Evolutionary conservation across 2,797 vertebrate species (phyloP).

Genomic region (Hemibagrus guttatus): DNA sequence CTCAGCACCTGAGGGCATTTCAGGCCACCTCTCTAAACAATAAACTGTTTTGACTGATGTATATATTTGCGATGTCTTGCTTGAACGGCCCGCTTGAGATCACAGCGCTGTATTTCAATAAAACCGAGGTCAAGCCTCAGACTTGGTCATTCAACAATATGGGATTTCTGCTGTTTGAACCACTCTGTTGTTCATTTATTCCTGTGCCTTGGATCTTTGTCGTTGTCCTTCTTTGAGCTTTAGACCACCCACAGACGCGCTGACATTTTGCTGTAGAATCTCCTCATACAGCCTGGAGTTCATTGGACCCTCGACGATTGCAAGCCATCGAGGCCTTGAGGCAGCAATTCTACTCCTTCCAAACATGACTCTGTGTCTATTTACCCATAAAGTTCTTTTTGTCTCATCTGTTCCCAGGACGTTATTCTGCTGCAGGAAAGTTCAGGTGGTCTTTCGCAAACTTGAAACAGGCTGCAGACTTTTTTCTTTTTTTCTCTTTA

Average conservation of each 20-base stretch:
- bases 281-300: constrained; percentile 20
- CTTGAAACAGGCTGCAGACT: constrained; percentile 15
- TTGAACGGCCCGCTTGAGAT: constrained; percentile 19
- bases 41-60: constrained; percentile 26
- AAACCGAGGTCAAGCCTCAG: constrained; percentile 4
- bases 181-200: constrained; percentile 33
- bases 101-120: constrained; percentile 1
- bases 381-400: constrained; percentile 10
- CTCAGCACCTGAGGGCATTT: not conserved
- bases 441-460: constrained; percentile 23
- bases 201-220: constrained; percentile 29
- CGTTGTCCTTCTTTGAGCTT: constrained; percentile 32
- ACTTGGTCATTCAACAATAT: constrained; percentile 25
- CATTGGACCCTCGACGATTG: constrained; percentile 25
- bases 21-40: constrained; percentile 16
- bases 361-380: constrained; percentile 30
- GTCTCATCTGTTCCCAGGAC: constrained; percentile 12
- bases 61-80: constrained; percentile 20
- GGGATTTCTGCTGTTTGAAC: constrained; percentile 1
- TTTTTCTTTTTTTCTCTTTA: not conserved
- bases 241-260: constrained; percentile 20
- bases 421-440: not conserved
- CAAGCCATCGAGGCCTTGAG: constrained; percentile 18
- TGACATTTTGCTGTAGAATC: constrained; percentile 15
- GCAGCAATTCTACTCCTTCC: constrained; percentile 7